These are phyloP conservation scores for Phlogophora meticulosa DNA, from an alignment of 2,888 invertebrate genomes.

Conservation along the genomic window DNA sequence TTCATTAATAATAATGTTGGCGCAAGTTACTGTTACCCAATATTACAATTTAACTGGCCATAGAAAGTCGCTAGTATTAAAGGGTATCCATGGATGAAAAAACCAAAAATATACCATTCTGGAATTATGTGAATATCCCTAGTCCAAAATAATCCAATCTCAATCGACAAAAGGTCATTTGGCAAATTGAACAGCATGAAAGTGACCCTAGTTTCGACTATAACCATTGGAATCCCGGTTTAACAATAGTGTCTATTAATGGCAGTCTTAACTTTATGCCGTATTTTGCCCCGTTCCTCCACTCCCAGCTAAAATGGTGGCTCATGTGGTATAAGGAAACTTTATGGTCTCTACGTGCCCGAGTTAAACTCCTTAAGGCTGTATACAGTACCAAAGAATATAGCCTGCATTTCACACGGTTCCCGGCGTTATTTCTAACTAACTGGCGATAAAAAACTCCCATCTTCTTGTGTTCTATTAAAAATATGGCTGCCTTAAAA, in stretches of 20 bases:
- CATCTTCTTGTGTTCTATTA: conserved; percentile 14
- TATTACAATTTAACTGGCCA: too few relatives aligned
- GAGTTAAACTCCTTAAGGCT: conserved; percentile 45
- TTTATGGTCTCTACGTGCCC: conserved; percentile 58
- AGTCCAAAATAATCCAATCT: not conserved
- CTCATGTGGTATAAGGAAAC: conserved; percentile 33
- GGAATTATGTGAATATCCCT: not conserved
- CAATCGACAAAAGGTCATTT: conserved; percentile 4
- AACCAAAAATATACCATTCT: not conserved
- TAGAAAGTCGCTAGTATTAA: too few relatives aligned
- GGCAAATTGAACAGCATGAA: conserved; percentile 5
- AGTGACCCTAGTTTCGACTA: not conserved
- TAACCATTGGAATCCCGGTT: not conserved
- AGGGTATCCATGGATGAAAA: too few relatives aligned
- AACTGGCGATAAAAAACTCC: conserved; percentile 30
- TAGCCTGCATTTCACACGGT: conserved; percentile 30
- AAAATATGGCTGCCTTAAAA: conserved; percentile 28
- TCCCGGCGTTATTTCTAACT: conserved; percentile 28
- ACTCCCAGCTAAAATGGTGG: conserved; percentile 38
- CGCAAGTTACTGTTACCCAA: too few relatives aligned
- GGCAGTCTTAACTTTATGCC: conserved; percentile 8
- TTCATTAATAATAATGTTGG: not conserved
- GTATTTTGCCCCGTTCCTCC: conserved; percentile 25
- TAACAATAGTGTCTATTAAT: conserved; percentile 4
- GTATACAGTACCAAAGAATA: conserved; percentile 24